Base-by-base conservation (phyloP, 1,140 invertebrate species). In the Caenorhabditis elegans region DNA sequence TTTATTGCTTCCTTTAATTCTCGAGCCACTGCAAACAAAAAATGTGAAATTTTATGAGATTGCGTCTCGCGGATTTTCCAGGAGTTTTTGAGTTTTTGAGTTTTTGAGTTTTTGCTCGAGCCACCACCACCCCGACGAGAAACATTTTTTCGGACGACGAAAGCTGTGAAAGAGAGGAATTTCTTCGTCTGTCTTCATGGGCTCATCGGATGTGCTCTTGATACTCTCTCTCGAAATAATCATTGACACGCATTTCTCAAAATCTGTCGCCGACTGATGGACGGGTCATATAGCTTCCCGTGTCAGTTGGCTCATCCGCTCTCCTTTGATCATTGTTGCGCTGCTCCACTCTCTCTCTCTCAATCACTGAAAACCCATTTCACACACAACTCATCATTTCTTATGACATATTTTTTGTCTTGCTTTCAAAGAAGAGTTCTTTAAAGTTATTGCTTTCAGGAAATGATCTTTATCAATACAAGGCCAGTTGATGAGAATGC, bases 301-400 rank as follows among this genome's bases (percentile, higher is more conserved):
- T 43, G 60, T 70, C 60, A 70, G 60, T 70, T 70, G 60, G n/a
- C 34, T n/a, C n/a, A 8, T 53, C n/a, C 19, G 1, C 5, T 6
- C 13, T 26, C 28, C 43, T 70, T 34, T 26, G 60, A 70, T 70
- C 60, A 70, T 70, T 70, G 60, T 15, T n/a, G n/a, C n/a, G n/a
- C 60, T 70, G n/a, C 60, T 70, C n/a, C 60, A 31, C 60, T 70
- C 53, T 17, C 3, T 60, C 26, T 60, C 53, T 60, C 53, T 34
- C 26, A 6, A 13, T 53, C 13, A 19, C 47, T 49, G n/a, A 19
- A 28, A 28, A n/a, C 60, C 34, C 60, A 39, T 70, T 70, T 70
- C 60, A 70, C 60, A 70, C 60, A 70, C 60, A 70, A 70, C 60
- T 70, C 60, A 70, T 70, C 60, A 70, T 39, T 70, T 70, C 60